Evolutionary conservation across 2,797 vertebrate species (phyloP).

Genomic region (Megalops cyprinoides): DNA sequence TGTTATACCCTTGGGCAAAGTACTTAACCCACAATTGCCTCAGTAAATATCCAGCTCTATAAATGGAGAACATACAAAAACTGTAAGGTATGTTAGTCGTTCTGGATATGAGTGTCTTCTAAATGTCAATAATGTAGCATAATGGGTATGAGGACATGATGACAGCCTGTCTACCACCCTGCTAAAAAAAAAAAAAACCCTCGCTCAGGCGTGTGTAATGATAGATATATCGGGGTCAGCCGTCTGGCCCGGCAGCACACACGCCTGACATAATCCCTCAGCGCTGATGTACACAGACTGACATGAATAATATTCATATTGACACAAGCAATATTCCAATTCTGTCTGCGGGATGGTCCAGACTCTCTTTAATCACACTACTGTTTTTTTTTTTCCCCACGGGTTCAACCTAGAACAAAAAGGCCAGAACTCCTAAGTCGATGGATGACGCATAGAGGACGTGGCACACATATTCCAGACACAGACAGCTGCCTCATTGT

Average conservation of each 20-base stretch:
- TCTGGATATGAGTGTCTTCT: no score
- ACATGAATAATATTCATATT: neutral
- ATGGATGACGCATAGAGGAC: neutral
- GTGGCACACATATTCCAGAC: neutral
- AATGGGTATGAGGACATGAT: slow-evolving; percentile 17
- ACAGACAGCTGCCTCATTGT: neutral
- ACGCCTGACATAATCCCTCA: neutral
- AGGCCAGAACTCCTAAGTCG: neutral
- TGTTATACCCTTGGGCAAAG: no score
- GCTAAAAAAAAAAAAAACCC: slow-evolving; percentile 3
- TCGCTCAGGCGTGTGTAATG: slow-evolving; percentile 21
- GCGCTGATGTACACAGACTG: neutral
- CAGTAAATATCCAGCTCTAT: no score
- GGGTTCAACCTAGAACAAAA: neutral
- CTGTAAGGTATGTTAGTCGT: no score
- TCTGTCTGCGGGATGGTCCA: neutral
- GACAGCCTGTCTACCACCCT: neutral
- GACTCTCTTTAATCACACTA: neutral
- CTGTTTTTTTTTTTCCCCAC: neutral
- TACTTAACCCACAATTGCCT: no score
- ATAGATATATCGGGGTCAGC: slow-evolving; percentile 42
- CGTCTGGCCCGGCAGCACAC: slow-evolving; percentile 31
- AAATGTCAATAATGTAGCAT: no score
- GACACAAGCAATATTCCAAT: neutral
- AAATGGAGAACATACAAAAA: no score